Percentiles rank a stretch among this genome's conserved stretches.
Conservation (phyloP, 2,113 vertebrate genomes). For the Rynchops niger region DNA sequence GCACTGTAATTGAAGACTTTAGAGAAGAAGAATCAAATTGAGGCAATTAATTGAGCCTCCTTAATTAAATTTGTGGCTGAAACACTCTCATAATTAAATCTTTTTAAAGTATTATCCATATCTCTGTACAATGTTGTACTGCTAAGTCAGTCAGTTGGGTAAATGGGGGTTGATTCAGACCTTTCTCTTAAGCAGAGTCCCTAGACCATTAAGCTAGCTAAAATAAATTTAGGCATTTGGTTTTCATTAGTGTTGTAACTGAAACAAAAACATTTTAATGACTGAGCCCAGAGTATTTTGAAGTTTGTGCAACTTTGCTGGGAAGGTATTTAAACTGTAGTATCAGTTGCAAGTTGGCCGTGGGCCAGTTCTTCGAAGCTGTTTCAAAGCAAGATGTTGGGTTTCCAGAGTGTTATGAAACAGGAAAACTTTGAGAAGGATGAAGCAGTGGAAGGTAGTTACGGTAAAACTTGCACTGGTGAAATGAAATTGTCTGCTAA, state of each 20-base stretch:
- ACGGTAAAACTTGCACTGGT: neutral
- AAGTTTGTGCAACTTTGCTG: conserved; percentile 75
- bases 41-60: conserved; percentile 43
- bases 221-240: conserved; percentile 77
- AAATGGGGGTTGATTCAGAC: conserved; percentile 54
- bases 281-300: conserved; percentile 75
- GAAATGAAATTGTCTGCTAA: conserved; percentile 6
- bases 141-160: conserved; percentile 49
- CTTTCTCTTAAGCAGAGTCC: conserved; percentile 65
- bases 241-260: conserved; percentile 76
- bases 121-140: neutral
- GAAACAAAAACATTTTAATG: conserved; percentile 81
- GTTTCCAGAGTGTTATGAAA: conserved; percentile 45
- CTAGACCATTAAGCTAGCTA: conserved; percentile 62
- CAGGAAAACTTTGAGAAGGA: neutral
- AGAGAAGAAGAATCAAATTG: conserved; percentile 11
- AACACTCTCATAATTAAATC: conserved; percentile 34
- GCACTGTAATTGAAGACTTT: neutral
- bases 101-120: conserved; percentile 22
- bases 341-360: conserved; percentile 76
- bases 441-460: conserved; percentile 35
- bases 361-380: conserved; percentile 63
- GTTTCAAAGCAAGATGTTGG: conserved; percentile 60
- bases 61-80: conserved; percentile 57
- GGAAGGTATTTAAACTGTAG: conserved; percentile 72